Evolutionary conservation across 2,888 invertebrate species (phyloP).

Genomic region (Stegana nigrithorax): DNA sequence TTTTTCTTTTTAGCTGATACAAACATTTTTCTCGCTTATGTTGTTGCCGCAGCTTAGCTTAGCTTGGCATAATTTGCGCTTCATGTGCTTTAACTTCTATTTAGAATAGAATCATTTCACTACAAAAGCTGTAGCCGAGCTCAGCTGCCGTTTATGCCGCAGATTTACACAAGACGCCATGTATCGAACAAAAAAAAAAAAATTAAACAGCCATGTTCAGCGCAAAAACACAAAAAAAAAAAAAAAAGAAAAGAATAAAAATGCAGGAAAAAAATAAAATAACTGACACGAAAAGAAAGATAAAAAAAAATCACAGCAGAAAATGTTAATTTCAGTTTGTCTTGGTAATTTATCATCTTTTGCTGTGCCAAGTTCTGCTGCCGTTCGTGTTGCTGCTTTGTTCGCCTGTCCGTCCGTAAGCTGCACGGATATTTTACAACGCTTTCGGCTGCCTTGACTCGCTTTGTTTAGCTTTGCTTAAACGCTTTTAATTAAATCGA

Average conservation of each 20-base stretch:
- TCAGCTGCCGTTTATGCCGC: too few relatives aligned
- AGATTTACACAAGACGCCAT: too few relatives aligned
- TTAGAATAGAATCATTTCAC: too few relatives aligned
- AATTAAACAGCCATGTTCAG: conserved; percentile 5
- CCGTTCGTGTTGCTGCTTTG: not conserved
- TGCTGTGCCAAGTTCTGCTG: conserved; percentile 15
- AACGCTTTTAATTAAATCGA: conserved; percentile 63
- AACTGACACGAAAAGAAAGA: conserved; percentile 17
- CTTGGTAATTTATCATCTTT: conserved; percentile 60
- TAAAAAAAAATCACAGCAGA: conserved; percentile 4
- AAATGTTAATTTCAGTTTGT: conserved; percentile 58
- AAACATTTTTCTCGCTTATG: not conserved
- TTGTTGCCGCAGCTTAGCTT: not conserved
- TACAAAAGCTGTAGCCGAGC: too few relatives aligned
- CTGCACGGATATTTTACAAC: not conserved
- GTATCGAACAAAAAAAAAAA: too few relatives aligned
- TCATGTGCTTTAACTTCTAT: conserved; percentile 19
- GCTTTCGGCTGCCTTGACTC: not conserved
- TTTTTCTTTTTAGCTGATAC: not conserved
- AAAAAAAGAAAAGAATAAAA: not conserved
- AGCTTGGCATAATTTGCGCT: conserved; percentile 14
- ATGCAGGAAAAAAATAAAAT: not conserved
- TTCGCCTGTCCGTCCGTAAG: not conserved
- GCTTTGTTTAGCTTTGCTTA: conserved; percentile 32
- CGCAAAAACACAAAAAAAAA: not conserved